Evolutionary conservation across 2,797 vertebrate genomes (phyloP), one percentile per base, ranked within the genome.

Genomic region (Thaleichthys pacificus): DNA sequence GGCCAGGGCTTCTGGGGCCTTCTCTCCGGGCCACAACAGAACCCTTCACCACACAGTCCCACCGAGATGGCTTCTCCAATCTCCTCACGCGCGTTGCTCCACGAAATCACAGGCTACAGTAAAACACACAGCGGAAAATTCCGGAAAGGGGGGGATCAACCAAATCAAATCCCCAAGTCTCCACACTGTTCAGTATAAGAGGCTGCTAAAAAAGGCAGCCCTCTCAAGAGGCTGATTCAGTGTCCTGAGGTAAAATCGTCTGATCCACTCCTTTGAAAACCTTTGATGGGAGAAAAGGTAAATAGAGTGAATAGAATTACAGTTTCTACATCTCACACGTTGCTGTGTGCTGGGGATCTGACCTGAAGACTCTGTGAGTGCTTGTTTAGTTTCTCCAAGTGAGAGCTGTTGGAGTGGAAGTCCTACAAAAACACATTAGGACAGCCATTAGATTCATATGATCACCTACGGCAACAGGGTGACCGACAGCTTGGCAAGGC

Each of bases 401-500:
- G 58, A 22, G 5, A 12, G 35, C 64, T 22, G 38, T 47, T 73
- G 56, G 70, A 81, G 82, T 76, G 84, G 81, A 83, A 85, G 84
- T 81, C 76, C 74, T 83, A 82, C 81, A 90, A 84, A 92, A 90
- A 90, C 84, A 77, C 83, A 88, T 89, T 87, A 82, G 80, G 82
- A 81, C 81, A 74, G 78, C 78, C 84, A 78, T 90, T 88, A 88
- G 86, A 81, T 86, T 89, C 83, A 80, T 85, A 79, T 78, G 86
- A 87, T 91, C 86, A 85, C 84, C 81, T 78, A 77, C 76, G 89
- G 86, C 82, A 84, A 87, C 84, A 57, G 75, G 76, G 69, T 78
- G 74, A 84, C 65, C 62, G 84, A 81, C 84, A 86, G 82, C 77
- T 85, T 89, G 87, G 83, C 85, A 80, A 85, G 82, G 80, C 1